Evolutionary conservation across 2,113 vertebrate genomes (phyloP).

Genomic region (Corythaeola cristata): DNA sequence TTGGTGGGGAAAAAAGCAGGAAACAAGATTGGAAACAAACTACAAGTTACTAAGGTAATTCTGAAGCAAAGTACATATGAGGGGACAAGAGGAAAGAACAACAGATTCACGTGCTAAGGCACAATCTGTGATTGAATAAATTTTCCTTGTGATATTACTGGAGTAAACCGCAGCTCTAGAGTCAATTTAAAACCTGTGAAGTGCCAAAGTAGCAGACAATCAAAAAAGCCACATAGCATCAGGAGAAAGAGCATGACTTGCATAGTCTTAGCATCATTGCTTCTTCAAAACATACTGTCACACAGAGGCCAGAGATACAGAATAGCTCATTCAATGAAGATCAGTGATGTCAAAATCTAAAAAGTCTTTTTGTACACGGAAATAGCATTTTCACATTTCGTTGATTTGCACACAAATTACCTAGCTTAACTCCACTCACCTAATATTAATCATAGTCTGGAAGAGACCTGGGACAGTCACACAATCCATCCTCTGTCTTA

Average conservation of each 20-base stretch:
- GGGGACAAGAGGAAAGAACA: background rate
- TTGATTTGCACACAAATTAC: background rate
- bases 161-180: background rate
- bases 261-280: background rate
- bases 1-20: background rate
- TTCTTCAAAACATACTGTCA: background rate
- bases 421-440: background rate
- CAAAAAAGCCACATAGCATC: background rate
- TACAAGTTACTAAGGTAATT: background rate
- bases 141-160: background rate
- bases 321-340: background rate
- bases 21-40: background rate
- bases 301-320: background rate
- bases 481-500: background rate
- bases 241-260: background rate
- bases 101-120: background rate
- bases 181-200: slow-evolving; percentile 19
- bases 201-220: background rate
- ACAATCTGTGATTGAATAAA: background rate
- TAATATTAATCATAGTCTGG: background rate
- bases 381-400: background rate
- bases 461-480: background rate
- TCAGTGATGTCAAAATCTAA: background rate
- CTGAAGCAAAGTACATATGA: background rate
- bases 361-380: background rate